Base-by-base conservation (phyloP, 2,888 invertebrate species). In the Diaprepes abbreviatus region DNA sequence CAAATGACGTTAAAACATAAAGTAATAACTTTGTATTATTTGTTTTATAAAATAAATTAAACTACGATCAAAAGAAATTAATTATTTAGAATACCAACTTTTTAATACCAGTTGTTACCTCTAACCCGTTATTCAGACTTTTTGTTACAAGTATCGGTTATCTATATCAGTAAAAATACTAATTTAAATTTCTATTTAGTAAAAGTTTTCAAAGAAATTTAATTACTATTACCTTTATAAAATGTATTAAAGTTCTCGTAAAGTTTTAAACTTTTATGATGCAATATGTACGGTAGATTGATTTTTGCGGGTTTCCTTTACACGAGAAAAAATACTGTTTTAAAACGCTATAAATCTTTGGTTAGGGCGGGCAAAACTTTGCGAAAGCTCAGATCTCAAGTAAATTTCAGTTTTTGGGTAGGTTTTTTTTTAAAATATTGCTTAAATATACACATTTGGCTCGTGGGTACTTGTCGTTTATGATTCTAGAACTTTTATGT, bases 271-370 rank as follows among this genome's bases (percentile, higher is more conserved):
- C 66, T 66, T 66, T 28, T 33, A 36, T 36, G 57, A 58, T 66
- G 58, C 66, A 66, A 66, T 66, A 66, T 66, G 66, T 66, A 58
- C 43, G 21, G 43, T 43, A 43, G 64, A 69, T 69, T 69, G 69
- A 69, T 64, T 69, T 54, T 59, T 16, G 62, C 64, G 63, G 52
- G 50, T 64, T 69, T 57, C 48, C 40, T 50, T 60, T 50, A 52
- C 52, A 40, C 31, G 48, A 52, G 55, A 65, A 70, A 69, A 70
- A 70, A 77, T 74, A 76, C 76, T 74, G 79, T 77, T 78, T 81
- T 78, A 79, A 79, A 81, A 79, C 73, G 77, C 80, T 74, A 82
- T 82, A 81, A 80, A 82, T 82, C 82, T 81, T 81, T 77, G 76
- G 79, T 76, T 71, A 76, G 76, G 77, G 73, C 76, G 74, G 75